These are phyloP conservation scores for Conopomorpha cramerella DNA, from an alignment of 1,140 invertebrate species.

Conservation along the genomic window DNA sequence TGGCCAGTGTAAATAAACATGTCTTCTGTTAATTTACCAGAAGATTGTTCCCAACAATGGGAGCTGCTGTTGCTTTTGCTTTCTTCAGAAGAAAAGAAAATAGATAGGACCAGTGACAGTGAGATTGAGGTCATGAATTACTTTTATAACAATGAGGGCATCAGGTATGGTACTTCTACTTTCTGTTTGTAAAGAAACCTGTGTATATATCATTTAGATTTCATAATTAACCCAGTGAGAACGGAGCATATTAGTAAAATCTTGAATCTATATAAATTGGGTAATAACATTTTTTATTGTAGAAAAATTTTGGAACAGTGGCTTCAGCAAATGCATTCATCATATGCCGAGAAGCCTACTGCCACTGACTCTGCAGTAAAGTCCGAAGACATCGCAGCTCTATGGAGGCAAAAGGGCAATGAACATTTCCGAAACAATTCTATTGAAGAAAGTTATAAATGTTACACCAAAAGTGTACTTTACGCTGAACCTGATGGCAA, in stretches of 20 bases:
- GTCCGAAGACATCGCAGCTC: conserved; percentile 27
- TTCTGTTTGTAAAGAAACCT: neutral
- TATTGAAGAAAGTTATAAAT: conserved; percentile 29
- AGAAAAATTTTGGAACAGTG: conserved; percentile 37
- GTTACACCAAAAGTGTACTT: conserved; percentile 34
- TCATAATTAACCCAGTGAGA: too few relatives aligned
- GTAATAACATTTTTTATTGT: conserved; percentile 3
- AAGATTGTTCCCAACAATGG: conserved; percentile 43
- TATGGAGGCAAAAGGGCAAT: conserved; percentile 37
- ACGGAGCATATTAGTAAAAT: too few relatives aligned
- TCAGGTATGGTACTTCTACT: conserved; percentile 19
- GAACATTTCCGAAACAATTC: conserved; percentile 29
- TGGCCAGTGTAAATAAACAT: too few relatives aligned
- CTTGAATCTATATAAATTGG: too few relatives aligned
- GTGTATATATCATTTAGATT: neutral
- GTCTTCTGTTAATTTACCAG: conserved; percentile 20
- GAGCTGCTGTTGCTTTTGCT: conserved; percentile 37
- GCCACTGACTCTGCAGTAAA: conserved; percentile 33
- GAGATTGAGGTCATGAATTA: conserved; percentile 43
- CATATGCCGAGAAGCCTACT: conserved; percentile 23
- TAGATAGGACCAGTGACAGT: conserved; percentile 28
- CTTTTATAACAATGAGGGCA: conserved; percentile 32
- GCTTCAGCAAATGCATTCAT: conserved; percentile 29
- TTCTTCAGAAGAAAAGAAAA: conserved; percentile 45
- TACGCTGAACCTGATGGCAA: conserved; percentile 28